These are phyloP conservation scores for Peromyscus californicus DNA, from an alignment of 2,113 vertebrate genomes.

Conservation along the genomic window DNA sequence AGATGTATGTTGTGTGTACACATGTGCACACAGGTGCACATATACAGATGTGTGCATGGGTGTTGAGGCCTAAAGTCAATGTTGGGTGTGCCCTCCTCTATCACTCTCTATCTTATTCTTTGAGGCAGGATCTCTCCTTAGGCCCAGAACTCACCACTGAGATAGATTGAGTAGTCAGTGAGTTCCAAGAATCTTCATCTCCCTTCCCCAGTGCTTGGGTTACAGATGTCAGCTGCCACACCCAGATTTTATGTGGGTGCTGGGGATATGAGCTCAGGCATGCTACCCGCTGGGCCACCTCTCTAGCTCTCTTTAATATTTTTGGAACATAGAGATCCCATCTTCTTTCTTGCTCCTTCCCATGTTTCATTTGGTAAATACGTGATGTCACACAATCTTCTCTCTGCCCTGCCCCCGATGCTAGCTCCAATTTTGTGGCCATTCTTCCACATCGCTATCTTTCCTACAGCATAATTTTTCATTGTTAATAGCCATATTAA, in stretches of 20 bases:
- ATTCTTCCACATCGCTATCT: accelerated
- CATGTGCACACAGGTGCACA: neutral
- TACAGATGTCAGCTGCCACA: neutral
- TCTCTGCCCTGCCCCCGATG: neutral
- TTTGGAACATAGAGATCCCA: neutral
- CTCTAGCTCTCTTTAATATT: neutral
- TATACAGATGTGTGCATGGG: neutral
- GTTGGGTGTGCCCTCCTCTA: neutral
- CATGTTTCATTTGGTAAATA: neutral
- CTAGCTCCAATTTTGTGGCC: too few species aligned
- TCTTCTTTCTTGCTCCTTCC: neutral
- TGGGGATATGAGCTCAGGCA: neutral
- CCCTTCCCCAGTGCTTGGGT: neutral
- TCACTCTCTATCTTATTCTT: neutral
- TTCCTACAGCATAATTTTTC: neutral
- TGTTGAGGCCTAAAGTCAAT: neutral
- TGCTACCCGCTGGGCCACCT: neutral
- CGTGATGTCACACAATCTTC: accelerated
- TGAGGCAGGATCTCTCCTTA: neutral
- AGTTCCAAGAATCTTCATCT: neutral
- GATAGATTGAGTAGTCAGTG: neutral
- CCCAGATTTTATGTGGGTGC: neutral
- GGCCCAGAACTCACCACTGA: neutral
- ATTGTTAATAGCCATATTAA: neutral
- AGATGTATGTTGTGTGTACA: neutral